Evolutionary conservation across 2,113 vertebrate genomes (phyloP).

Genomic region (Hemiscyllium ocellatum): DNA sequence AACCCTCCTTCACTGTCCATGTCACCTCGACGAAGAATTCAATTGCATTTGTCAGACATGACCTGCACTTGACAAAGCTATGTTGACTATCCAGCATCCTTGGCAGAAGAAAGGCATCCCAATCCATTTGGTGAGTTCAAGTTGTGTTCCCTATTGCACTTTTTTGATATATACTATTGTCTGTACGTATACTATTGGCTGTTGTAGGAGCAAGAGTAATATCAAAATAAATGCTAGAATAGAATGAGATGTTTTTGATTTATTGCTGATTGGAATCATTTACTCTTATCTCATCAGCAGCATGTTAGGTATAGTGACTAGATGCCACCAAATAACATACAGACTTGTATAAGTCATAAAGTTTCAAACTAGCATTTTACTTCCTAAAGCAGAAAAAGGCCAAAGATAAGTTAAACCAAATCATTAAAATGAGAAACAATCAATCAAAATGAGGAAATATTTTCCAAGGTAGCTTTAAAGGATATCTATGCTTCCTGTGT

Average conservation of each 20-base stretch:
- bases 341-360: background rate
- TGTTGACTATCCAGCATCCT: too few relatives aligned
- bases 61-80: too few relatives aligned
- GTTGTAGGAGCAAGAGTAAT: background rate
- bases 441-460: conserved; percentile 24
- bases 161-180: background rate
- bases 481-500: background rate
- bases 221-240: background rate
- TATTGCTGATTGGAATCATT: background rate
- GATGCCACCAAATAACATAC: background rate
- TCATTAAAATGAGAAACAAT: background rate
- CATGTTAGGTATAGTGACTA: background rate
- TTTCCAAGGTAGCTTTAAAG: background rate
- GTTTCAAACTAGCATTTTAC: background rate
- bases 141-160: background rate
- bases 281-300: background rate
- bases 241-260: background rate
- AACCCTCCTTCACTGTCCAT: too few relatives aligned
- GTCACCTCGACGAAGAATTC: too few relatives aligned
- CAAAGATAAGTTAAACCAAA: conserved; percentile 15
- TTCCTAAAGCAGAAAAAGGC: background rate
- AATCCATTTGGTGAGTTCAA: background rate
- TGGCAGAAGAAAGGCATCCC: background rate
- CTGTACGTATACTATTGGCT: background rate
- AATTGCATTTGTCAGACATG: too few relatives aligned